Evolutionary conservation across 2,113 vertebrate species (phyloP), one percentile per base, ranked within the genome.

Genomic region (Psilopogon haemacephalus): DNA sequence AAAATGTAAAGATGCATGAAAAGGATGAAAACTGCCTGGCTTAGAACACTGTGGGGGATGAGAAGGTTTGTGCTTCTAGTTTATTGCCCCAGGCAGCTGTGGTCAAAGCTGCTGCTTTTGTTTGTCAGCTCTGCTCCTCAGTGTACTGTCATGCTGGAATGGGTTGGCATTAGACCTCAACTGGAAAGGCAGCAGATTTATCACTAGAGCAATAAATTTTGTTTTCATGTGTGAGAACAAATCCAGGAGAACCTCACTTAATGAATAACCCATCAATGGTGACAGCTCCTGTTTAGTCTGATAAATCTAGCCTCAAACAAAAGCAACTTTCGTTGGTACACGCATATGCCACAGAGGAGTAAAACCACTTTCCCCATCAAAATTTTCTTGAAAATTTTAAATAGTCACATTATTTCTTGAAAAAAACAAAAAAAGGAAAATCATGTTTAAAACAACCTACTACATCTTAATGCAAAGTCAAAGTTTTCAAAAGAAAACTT

Each of bases 221-320:
- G 63, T 0, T 59, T 86, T 85, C 81, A 33, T 60, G 42, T 24
- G 56, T 70, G 55, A 82, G 90, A 81, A 78, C 46, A 69, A 70
- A 86, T 81, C 46, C 88, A 88, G 82, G 72, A 78, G 50, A 85
- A 73, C 55, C 32, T 84, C 59, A 56, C 64, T 86, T 91, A 94
- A 93, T 89, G 65, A 92, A 64, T 89, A 95, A 90, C 54, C 63
- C 38, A 20, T 38, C 75, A 56, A 11, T 60, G 68, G 33, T 73
- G 82, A 92, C 72, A 91, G 55, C 33, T 89, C 69, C 55, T 73
- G 20, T 42, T 82, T 60, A 86, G 46, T 64, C 62, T 77, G 90
- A 84, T 95, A 88, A 81, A 84, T 81, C 30, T 46, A 62, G 69
- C 86, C 62, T 90, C 68, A 95, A 81, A 58, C 58, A 82, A 80